Conservation (phyloP, 2,888 invertebrate species). For the Zhuqinia jingwanae region DNA sequence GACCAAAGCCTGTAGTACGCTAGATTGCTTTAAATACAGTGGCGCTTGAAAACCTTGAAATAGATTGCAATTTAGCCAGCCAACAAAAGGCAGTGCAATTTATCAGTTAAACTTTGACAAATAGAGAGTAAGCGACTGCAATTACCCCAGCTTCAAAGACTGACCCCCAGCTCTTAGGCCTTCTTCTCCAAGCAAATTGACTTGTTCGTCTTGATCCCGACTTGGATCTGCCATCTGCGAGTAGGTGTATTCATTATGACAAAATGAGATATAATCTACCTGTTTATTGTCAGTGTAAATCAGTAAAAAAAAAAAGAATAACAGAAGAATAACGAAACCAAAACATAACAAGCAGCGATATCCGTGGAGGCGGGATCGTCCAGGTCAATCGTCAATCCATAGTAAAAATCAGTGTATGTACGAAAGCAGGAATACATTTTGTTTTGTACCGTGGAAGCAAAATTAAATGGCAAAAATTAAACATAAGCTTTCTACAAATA, state of each 20-base stretch:
- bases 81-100: constrained; percentile 47
- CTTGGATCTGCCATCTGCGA: constrained; percentile 98
- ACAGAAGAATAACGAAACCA: constrained; percentile 55
- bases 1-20: constrained; percentile 68
- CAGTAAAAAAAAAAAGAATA: too few species aligned
- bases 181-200: constrained; percentile 97
- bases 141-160: constrained; percentile 98
- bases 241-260: constrained; percentile 82
- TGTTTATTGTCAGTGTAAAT: constrained; percentile 25
- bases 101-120: constrained; percentile 27
- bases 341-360: constrained; percentile 51
- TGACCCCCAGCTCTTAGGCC: constrained; percentile 96
- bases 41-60: constrained; percentile 10
- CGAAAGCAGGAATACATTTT: constrained; percentile 60
- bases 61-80: constrained; percentile 33
- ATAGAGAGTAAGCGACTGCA: constrained; percentile 79
- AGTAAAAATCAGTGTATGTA: constrained; percentile 44
- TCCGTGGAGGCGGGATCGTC: constrained; percentile 43
- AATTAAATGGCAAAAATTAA: constrained; percentile 62
- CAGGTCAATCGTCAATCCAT: constrained; percentile 41
- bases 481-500: constrained; percentile 31
- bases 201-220: constrained; percentile 95
- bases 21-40: not conserved
- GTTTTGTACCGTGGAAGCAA: constrained; percentile 57
- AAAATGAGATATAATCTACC: constrained; percentile 68